Evolutionary conservation across 2,888 invertebrate species (phyloP), one percentile per base, ranked within the genome.

Genomic region (Ashinkailepas kermadecensis): DNA sequence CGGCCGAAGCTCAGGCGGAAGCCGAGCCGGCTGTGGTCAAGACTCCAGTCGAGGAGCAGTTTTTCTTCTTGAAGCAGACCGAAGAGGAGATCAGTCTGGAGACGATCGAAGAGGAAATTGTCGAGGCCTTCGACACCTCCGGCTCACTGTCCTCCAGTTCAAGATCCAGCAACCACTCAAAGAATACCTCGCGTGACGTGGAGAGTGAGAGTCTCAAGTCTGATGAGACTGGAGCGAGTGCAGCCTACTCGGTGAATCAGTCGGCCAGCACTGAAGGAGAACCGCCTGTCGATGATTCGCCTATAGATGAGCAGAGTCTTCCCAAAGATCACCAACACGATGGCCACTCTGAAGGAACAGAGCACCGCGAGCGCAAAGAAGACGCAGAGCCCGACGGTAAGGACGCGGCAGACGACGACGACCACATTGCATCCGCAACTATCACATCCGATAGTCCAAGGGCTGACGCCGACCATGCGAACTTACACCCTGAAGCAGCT

Each of bases 101-200:
- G 10, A 74, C 74, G 18, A 74, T 74, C 56, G 74, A 74, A 21
- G 74, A 74, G 21, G 74, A 56, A 56, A 74, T 74, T 21, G 56
- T 54, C 9, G 74, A 74, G 74, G 74, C 74, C 12, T 74, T 74
- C 56, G 74, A 74, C 39, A 23, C 56, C 0, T 74, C 54, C 56
- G 21, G 18, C 56, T 74, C 70, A 7, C 39, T 39, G 15, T 23
- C 11, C 56, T 23, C 11, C 74, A 74, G 74, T 18, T 56, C 54
- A 0, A 74, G 54, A 23, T 74, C 74, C 54, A 74, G 56, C 74
- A 74, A 56, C 56, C 18, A 10, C 56, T 74, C 74, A 1, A 74
- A 74, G 56, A 74, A 74, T 56, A 74, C 74, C 21, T 74, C 74
- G 54, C 54, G 74, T 9, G 74, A 74, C 21, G 74, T 74, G 10